Conservation (phyloP, 1,140 invertebrate species). For the Drosophila melanogaster region Release_6_plus_ISO1_MT NC_004354.4:2922001-2922500, state of each 20-base stretch:
- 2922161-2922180: conserved; percentile 43
- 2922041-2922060: conserved; percentile 59
- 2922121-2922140: conserved; percentile 63
- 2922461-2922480: background rate
- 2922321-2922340: conserved; percentile 19
- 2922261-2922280: conserved; percentile 23
- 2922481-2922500: conserved; percentile 2
- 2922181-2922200: conserved; percentile 26
- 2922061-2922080: conserved; percentile 58
- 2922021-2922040: conserved; percentile 58
- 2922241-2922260: conserved; percentile 55
- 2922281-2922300: conserved; percentile 46
- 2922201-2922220: conserved; percentile 61
- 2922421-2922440: conserved; percentile 23
- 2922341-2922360: background rate
- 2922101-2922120: conserved; percentile 61
- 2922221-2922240: conserved; percentile 69
- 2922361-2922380: too few relatives aligned
- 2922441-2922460: conserved; percentile 5
- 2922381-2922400: too few relatives aligned
- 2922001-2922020: conserved; percentile 46
- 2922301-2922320: conserved; percentile 40
- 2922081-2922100: conserved; percentile 74
- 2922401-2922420: background rate
- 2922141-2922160: conserved; percentile 55